These are phyloP conservation scores for Salvelinus alpinus DNA, from an alignment of 2,113 vertebrate genomes.

Conservation along the genomic window DNA sequence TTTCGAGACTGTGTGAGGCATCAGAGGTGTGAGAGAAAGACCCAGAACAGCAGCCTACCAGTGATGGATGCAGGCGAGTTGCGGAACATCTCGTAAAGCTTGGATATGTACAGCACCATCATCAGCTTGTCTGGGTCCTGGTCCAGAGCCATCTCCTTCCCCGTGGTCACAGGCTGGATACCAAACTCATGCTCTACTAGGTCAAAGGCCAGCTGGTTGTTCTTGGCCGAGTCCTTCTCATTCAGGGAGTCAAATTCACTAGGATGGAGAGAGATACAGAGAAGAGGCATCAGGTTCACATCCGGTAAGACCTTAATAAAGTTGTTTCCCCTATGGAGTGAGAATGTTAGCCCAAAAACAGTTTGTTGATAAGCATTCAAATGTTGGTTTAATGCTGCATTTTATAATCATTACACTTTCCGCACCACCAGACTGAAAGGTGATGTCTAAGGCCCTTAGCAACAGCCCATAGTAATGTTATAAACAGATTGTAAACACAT, in stretches of 20 bases:
- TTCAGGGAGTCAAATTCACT: conserved; percentile 94
- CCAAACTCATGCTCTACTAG: conserved; percentile 92
- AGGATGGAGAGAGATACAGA: conserved; percentile 6
- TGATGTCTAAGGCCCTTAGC: neutral
- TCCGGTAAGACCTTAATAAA: no score
- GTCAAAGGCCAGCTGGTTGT: conserved; percentile 94
- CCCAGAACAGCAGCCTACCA: conserved; percentile 71
- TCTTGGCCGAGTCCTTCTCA: conserved; percentile 86
- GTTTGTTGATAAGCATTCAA: no score
- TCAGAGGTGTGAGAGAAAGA: neutral
- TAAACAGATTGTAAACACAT: neutral
- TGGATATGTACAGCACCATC: conserved; percentile 99
- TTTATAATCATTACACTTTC: no score
- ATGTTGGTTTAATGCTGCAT: no score
- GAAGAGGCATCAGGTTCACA: neutral
- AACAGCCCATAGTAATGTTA: neutral
- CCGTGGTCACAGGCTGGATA: conserved; percentile 97
- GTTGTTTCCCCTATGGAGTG: no score
- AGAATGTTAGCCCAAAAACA: no score
- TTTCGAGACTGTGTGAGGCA: no score
- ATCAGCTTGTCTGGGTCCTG: conserved; percentile 96
- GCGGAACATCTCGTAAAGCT: conserved; percentile 99
- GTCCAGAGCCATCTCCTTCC: conserved; percentile 95
- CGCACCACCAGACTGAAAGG: neutral
- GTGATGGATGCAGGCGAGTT: conserved; percentile 84